A percentile compares a stretch with the other conserved stretches of the same genome.
Conservation (phyloP, 2,113 vertebrate species). For the Campylorhamphus procurvoides region DNA sequence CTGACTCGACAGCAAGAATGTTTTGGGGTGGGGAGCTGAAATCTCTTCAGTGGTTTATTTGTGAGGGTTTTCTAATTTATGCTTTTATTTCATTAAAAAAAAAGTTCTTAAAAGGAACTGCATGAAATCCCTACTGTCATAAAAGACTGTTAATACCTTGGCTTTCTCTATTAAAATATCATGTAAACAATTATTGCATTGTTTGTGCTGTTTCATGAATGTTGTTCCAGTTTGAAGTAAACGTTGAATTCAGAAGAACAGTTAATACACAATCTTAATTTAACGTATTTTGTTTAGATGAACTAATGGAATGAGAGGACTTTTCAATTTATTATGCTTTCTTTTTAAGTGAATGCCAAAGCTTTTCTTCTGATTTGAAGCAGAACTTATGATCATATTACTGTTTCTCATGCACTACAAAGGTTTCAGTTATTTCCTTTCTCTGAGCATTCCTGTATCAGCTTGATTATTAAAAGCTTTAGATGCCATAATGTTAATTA, state of each 20-base stretch:
- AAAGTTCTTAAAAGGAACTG: not conserved
- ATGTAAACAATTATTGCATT: conserved; percentile 43
- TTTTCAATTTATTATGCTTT: conserved; percentile 31
- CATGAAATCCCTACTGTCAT: not conserved
- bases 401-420: not conserved
- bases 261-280: conserved; percentile 44
- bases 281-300: conserved; percentile 44
- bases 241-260: conserved; percentile 32
- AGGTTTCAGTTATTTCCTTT: conserved; percentile 11
- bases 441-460: not conserved
- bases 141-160: conserved; percentile 37
- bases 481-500: not conserved
- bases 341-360: conserved; percentile 16
- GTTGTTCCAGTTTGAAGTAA: conserved; percentile 40
- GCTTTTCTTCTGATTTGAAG: conserved; percentile 10
- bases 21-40: conserved; percentile 41
- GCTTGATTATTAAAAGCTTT: conserved; percentile 11
- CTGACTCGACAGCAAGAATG: conserved; percentile 40
- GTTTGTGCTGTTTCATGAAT: conserved; percentile 1
- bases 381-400: not conserved
- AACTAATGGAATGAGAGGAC: conserved; percentile 21
- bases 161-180: conserved; percentile 19
- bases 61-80: conserved; percentile 32
- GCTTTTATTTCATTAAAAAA: not conserved
- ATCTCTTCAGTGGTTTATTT: conserved; percentile 41